These are phyloP conservation scores for Artibeus jamaicensis DNA, from an alignment of 2,797 vertebrate species.

Conservation along the genomic window DNA sequence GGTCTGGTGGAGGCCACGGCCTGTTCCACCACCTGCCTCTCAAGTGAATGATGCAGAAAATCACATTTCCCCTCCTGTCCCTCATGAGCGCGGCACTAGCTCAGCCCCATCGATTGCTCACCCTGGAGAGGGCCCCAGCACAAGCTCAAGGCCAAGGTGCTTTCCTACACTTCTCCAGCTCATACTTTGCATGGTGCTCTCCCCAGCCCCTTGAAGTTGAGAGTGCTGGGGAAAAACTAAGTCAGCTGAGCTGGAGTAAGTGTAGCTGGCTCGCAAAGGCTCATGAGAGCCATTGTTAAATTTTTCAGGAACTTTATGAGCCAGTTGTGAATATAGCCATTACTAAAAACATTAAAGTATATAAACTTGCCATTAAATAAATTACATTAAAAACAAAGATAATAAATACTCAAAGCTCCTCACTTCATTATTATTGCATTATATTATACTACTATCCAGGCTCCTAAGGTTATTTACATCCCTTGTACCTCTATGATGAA, in stretches of 20 bases:
- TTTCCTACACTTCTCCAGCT: not conserved
- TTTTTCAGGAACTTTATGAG: not conserved
- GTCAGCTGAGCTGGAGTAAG: too few species aligned
- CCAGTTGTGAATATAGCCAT: not conserved
- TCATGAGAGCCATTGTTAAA: not conserved
- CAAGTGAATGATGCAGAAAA: not conserved
- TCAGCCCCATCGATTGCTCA: rapidly evolving
- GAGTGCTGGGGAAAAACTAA: rapidly evolving
- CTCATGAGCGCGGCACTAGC: rapidly evolving
- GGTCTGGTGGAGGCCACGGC: not conserved
- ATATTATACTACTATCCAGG: rapidly evolving
- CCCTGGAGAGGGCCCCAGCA: not conserved
- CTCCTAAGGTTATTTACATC: too few species aligned
- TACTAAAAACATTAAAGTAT: not conserved
- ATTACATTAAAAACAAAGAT: not conserved
- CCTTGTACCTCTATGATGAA: rapidly evolving
- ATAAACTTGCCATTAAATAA: not conserved
- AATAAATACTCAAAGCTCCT: not conserved
- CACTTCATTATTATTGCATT: not conserved
- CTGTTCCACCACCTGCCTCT: not conserved
- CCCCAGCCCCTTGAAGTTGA: too few species aligned
- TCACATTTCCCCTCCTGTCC: not conserved
- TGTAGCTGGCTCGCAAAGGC: not conserved
- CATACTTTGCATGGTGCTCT: too few species aligned
- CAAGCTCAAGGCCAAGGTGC: not conserved